Base-by-base conservation (phyloP, 2,113 vertebrate genomes). In the Phasianus colchicus region DNA sequence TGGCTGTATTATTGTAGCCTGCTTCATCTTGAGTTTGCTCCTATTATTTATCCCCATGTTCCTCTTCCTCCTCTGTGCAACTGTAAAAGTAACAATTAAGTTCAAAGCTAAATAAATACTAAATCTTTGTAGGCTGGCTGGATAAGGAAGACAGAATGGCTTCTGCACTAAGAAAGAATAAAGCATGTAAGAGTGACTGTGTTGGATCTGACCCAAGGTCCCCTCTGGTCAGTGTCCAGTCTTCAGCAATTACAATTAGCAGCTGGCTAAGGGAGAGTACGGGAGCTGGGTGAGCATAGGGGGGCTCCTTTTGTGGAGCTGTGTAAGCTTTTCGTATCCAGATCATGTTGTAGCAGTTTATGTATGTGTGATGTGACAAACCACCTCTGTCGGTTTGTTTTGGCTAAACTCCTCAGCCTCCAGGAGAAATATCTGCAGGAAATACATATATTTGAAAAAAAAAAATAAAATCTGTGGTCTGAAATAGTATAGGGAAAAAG, bases 291-390 rank as follows among this genome's bases (percentile, higher is more conserved):
- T 19, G 13, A 29, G 29, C 43, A 83, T 30, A 7, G 3, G 73
- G 40, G 27, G 38, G 38, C 38, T n/a, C 25, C 10, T 74, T 88
- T 43, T 25, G 7, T 74, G 73, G 83, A 92, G 18, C 73, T 75
- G 2, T 45, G n/a, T 60, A 71, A 89, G 52, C 11, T 69, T 92
- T 86, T 79, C 67, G 77, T 40, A 65, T 57, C 20, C 36, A 61
- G 66, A 79, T 66, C 71, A 38, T 0, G 0, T 38, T 64, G 70
- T 82, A 67, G 71, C 87, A 89, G 67, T 71, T 91, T 57, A 64
- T 48, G n/a, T 27, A 74, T 22, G 66, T 83, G 91, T 86, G 89
- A 78, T 40, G 63, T 85, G 82, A 94, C 87, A 83, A 87, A 61
- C 45, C 40, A 40, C 66, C 81, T 91, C 63, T 63, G 72, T 47